phyloP scores from a whole-genome alignment of 1,140 invertebrate genomes.

The Vanessa atalanta region DNA sequence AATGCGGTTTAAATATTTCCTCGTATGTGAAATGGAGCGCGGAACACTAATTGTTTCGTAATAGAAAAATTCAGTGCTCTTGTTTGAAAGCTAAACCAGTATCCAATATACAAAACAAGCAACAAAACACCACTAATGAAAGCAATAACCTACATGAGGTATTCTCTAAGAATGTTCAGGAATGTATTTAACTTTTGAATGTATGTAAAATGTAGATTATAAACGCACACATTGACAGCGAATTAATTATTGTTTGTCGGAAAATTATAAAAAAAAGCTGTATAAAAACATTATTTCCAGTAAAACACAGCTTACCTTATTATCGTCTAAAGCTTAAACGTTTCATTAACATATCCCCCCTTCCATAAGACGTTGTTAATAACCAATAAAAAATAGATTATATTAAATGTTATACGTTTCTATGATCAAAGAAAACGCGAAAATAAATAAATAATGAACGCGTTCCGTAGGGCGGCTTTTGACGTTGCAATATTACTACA shows the following conservation, averaged over 20 bases:
- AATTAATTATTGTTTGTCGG: background rate
- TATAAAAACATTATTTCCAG: background rate
- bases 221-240: conserved; percentile 2
- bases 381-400: conserved; percentile 13
- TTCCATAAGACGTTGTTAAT: background rate
- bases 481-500: conserved; percentile 49
- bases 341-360: conserved; percentile 1
- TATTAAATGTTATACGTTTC: conserved; percentile 15
- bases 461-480: conserved; percentile 51
- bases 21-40: conserved; percentile 23
- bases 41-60: conserved; percentile 19
- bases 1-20: conserved; percentile 19
- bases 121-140: background rate
- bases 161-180: too few relatives aligned
- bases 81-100: background rate
- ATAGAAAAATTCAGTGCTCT: background rate
- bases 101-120: background rate
- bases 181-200: background rate
- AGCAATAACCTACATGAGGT: too few relatives aligned
- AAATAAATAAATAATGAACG: conserved; percentile 42
- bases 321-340: conserved; percentile 6
- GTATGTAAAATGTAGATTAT: background rate
- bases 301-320: conserved; percentile 5
- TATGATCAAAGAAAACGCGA: conserved; percentile 31
- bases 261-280: background rate